Evolutionary conservation across 2,888 invertebrate species (phyloP).

Genomic region (Brenthis hecate): DNA sequence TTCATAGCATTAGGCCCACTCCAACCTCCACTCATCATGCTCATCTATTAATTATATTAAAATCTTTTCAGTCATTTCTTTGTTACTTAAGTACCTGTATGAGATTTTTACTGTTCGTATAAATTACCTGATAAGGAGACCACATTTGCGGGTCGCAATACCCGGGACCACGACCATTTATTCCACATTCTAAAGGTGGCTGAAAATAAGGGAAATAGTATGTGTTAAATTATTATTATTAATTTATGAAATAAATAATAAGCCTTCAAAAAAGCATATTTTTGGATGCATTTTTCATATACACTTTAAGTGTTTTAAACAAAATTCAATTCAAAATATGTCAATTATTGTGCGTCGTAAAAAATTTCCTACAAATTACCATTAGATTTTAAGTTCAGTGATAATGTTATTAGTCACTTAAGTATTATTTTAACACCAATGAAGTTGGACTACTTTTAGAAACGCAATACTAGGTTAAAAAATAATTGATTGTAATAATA

Average conservation of each 20-base stretch:
- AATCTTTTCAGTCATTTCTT: background rate
- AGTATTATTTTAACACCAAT: too few relatives aligned
- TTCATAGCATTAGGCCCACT: constrained; percentile 54
- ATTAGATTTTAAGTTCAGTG: too few relatives aligned
- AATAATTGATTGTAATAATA: too few relatives aligned
- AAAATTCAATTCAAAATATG: too few relatives aligned
- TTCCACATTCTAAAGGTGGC: constrained; percentile 74
- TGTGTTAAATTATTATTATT: background rate
- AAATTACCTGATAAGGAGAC: constrained; percentile 74
- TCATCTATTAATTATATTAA: constrained; percentile 55
- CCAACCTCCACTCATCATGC: constrained; percentile 63
- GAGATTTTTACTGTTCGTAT: background rate
- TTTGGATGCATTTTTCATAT: too few relatives aligned
- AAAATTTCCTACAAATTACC: too few relatives aligned
- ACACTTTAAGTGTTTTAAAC: too few relatives aligned
- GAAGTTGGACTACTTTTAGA: too few relatives aligned
- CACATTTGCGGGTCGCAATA: constrained; percentile 77
- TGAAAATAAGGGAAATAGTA: constrained; percentile 49
- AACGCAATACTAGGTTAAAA: too few relatives aligned
- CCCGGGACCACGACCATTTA: constrained; percentile 62
- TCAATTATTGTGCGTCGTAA: too few relatives aligned
- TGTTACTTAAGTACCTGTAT: background rate
- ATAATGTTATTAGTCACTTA: too few relatives aligned
- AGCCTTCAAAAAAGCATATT: background rate
- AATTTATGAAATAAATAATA: constrained; percentile 5